Percentiles rank a stretch among this genome's conserved stretches.
Conservation (phyloP, 2,888 invertebrate genomes). For the Pseudoips prasinana region DNA sequence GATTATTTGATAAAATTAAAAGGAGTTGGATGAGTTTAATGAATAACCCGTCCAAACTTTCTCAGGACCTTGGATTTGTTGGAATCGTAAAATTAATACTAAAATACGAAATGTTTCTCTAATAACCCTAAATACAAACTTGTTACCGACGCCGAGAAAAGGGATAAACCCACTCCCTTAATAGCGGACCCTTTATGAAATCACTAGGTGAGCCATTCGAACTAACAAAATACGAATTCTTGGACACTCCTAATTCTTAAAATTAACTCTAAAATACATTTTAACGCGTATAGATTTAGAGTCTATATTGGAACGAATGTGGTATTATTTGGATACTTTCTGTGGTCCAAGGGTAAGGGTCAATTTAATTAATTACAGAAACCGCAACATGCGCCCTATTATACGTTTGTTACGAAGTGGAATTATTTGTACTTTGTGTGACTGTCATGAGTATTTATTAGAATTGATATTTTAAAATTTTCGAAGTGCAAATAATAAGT, state of each 20-base stretch:
- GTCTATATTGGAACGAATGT: conserved; percentile 44
- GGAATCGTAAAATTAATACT: conserved; percentile 27
- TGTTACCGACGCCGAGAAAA: conserved; percentile 38
- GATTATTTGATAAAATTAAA: no score
- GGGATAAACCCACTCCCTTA: conserved; percentile 53
- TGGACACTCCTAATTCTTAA: conserved; percentile 47
- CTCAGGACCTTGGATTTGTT: conserved; percentile 19
- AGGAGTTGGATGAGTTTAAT: conserved; percentile 1
- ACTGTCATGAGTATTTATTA: no score
- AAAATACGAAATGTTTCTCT: conserved; percentile 32
- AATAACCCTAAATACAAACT: conserved; percentile 48
- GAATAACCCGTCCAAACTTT: conserved; percentile 15
- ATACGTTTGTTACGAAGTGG: conserved; percentile 59
- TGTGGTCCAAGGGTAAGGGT: conserved; percentile 58
- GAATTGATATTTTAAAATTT: no score
- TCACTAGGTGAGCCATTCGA: conserved; percentile 55
- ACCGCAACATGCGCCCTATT: conserved; percentile 66
- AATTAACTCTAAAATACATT: conserved; percentile 33
- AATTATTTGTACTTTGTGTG: no score
- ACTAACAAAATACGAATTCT: conserved; percentile 63
- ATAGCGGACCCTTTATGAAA: conserved; percentile 56
- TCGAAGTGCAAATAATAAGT: no score
- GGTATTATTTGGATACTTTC: conserved; percentile 40
- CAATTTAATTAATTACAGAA: conserved; percentile 70
- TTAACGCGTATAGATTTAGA: conserved; percentile 39